Evolutionary conservation across 2,113 vertebrate species (phyloP).

Genomic region (sheep (Ovis aries)): ARS-UI_Ramb_v3.0 NC_056076.1:47921501-47922000

Average conservation of each 20-base stretch:
- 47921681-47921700: neutral
- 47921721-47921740: neutral
- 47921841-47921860: slow-evolving; percentile 8
- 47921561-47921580: neutral
- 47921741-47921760: neutral
- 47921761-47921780: neutral
- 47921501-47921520: neutral
- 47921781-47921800: neutral
- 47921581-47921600: neutral
- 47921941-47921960: neutral
- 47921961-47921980: neutral
- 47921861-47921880: neutral
- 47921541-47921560: neutral
- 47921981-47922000: neutral
- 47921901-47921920: neutral
- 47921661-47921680: neutral
- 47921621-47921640: neutral
- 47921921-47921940: neutral
- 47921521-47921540: neutral
- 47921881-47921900: neutral
- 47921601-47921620: neutral
- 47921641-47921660: neutral
- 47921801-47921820: neutral
- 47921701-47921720: neutral
- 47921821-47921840: slow-evolving; percentile 10